Evolutionary conservation across 30 jellyfish, hydroid and myxozoan genomes (phyloP).

Genomic region (Phacellophora camtschatica): DNA sequence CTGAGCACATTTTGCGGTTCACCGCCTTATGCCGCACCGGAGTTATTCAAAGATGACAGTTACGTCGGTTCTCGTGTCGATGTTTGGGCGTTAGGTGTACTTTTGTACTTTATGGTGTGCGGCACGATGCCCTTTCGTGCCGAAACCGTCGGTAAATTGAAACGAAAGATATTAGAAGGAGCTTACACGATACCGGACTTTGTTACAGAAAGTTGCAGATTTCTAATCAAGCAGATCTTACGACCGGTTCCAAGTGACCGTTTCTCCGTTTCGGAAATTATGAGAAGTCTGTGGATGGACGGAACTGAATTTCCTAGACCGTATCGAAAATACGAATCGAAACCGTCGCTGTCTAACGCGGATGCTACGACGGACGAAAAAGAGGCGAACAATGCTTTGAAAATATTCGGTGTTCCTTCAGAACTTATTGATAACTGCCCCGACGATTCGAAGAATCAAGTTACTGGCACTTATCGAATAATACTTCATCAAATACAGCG

Average conservation of each 20-base stretch:
- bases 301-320: constrained; percentile 79
- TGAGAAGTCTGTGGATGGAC: constrained; percentile 89
- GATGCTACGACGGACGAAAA: constrained; percentile 67
- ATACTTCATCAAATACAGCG: constrained; percentile 83
- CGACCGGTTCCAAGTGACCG: constrained; percentile 89
- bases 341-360: constrained; percentile 43
- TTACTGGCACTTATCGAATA: constrained; percentile 90
- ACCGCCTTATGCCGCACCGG: constrained; percentile 99
- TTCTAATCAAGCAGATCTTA: constrained; percentile 70
- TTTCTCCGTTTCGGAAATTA: constrained; percentile 67
- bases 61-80: constrained; percentile 88
- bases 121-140: constrained; percentile 98
- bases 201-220: constrained; percentile 76
- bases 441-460: constrained; percentile 56
- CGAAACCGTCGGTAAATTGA: constrained; percentile 93
- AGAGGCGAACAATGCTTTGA: constrained; percentile 63
- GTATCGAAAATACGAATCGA: constrained; percentile 39
- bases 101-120: constrained; percentile 85
- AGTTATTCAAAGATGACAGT: constrained; percentile 88
- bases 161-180: constrained; percentile 84
- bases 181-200: constrained; percentile 73
- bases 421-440: constrained; percentile 58
- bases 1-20: constrained; percentile 95
- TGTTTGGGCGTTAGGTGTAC: constrained; percentile 94
- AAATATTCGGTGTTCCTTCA: constrained; percentile 63